phyloP scores from a whole-genome alignment of 2,113 vertebrate genomes.

The Cnemophilus loriae region DNA sequence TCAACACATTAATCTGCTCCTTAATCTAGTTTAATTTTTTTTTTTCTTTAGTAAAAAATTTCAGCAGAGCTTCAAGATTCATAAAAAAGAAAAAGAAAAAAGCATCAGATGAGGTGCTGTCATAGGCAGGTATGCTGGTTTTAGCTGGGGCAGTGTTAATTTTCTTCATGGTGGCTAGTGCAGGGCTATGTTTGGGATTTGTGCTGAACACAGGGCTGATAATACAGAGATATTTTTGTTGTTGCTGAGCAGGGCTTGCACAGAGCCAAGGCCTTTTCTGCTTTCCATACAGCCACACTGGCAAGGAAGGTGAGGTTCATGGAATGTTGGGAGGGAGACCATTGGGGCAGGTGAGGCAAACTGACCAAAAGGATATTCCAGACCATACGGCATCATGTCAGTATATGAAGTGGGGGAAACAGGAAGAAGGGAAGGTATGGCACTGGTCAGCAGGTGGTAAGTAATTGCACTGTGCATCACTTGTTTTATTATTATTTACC shows the following conservation, averaged over 20 bases:
- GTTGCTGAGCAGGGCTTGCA: background rate
- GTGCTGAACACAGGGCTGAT: background rate
- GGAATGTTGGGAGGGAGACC: background rate
- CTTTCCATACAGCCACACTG: rapidly evolving
- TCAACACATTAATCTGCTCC: background rate
- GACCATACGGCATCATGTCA: rapidly evolving
- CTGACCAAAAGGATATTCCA: background rate
- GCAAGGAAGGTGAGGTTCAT: rapidly evolving
- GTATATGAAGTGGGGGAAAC: background rate
- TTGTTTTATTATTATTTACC: background rate
- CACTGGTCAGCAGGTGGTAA: background rate
- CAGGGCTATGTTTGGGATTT: background rate
- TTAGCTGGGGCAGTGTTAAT: background rate
- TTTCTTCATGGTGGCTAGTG: background rate
- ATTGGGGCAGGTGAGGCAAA: background rate
- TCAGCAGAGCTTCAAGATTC: background rate
- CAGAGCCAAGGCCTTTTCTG: background rate
- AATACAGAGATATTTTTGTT: background rate
- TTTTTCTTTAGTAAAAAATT: background rate
- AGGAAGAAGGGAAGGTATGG: background rate
- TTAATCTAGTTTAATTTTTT: background rate
- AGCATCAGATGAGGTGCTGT: rapidly evolving
- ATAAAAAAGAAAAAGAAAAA: background rate
- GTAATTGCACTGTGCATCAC: background rate
- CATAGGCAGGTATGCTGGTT: background rate